Conservation (phyloP, 2,888 invertebrate species). For the Tricholauxania praeusta region DNA sequence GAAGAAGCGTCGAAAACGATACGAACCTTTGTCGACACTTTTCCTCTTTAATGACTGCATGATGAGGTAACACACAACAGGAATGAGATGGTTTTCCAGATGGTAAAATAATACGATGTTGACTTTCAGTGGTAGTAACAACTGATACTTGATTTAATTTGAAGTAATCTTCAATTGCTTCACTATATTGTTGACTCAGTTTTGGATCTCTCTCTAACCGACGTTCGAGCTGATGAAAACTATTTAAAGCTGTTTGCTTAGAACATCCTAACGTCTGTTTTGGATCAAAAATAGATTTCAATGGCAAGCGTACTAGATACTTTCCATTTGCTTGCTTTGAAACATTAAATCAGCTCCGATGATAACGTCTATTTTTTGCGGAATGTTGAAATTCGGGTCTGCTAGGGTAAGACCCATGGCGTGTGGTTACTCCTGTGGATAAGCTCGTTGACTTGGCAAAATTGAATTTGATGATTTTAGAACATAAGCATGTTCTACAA, state of each 20-base stretch:
- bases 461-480: not conserved
- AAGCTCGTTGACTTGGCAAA: too few species aligned
- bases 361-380: not conserved
- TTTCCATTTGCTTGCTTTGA: conserved; percentile 32
- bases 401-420: not conserved
- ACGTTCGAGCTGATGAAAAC: conserved; percentile 30
- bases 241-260: conserved; percentile 37
- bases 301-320: conserved; percentile 34
- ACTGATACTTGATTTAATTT: not conserved
- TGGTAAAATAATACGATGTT: too few species aligned
- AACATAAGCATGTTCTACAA: not conserved
- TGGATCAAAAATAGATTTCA: conserved; percentile 26
- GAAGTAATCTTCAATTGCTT: conserved; percentile 19
- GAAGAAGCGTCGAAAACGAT: conserved; percentile 28
- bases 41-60: too few species aligned
- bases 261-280: conserved; percentile 7
- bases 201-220: not conserved
- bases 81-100: too few species aligned
- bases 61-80: too few species aligned
- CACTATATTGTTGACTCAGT: conserved; percentile 3
- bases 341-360: conserved; percentile 1
- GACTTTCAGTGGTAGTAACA: too few species aligned
- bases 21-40: conserved; percentile 8
- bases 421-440: too few species aligned
- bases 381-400: not conserved